Conservation (phyloP, 2,888 invertebrate species). For the Bimastos eiseni region DNA sequence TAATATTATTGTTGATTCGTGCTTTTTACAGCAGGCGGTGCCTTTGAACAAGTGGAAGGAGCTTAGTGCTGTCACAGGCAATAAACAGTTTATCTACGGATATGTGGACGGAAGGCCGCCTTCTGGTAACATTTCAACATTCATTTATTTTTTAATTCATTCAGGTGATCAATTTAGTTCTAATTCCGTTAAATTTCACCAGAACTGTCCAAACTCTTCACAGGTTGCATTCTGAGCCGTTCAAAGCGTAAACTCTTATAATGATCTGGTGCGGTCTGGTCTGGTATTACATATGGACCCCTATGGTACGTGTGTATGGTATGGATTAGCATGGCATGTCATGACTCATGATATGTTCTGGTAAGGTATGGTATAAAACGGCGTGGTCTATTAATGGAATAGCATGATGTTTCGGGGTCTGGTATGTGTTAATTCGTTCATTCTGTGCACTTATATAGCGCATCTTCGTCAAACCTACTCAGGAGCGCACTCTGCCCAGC, state of each 20-base stretch:
- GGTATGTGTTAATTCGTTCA: not conserved
- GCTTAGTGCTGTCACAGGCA: not conserved
- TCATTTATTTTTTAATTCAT: not conserved
- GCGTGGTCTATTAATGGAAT: not conserved
- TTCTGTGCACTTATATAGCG: not conserved
- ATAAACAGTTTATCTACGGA: not conserved
- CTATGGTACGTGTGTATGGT: not conserved
- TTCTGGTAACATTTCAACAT: not conserved
- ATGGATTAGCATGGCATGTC: not conserved
- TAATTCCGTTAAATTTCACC: too few species aligned
- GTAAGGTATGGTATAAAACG: not conserved
- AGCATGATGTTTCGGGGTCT: not conserved
- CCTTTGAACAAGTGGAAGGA: conserved; percentile 9
- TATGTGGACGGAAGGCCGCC: not conserved
- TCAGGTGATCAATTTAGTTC: too few species aligned
- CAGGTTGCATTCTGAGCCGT: too few species aligned
- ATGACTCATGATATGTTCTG: not conserved
- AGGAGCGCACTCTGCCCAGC: too few species aligned
- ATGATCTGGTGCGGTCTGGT: not conserved
- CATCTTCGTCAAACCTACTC: too few species aligned
- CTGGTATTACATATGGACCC: not conserved
- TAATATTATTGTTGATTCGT: not conserved
- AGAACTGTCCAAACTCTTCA: too few species aligned
- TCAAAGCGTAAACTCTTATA: too few species aligned
- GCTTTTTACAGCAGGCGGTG: not conserved